Conservation (phyloP, 1,140 invertebrate genomes). For the Pteromalus puparum region DNA sequence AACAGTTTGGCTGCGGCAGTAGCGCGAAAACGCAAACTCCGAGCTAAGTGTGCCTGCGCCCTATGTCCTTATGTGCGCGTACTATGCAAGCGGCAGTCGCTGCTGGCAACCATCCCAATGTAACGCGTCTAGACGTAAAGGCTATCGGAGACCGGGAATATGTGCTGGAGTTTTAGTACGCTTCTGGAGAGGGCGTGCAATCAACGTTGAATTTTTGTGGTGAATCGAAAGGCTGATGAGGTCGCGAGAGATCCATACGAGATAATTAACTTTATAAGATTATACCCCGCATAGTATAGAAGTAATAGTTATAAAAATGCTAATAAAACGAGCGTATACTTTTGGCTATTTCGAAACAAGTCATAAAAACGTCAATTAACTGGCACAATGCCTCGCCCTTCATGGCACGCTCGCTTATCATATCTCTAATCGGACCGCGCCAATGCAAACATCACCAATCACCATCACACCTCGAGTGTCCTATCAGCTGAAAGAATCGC, state of each 20-base stretch:
- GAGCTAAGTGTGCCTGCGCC: neutral
- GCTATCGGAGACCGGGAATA: neutral
- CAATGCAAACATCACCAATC: neutral
- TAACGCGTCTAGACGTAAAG: conserved; percentile 10
- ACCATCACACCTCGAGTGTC: neutral
- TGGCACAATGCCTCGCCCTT: neutral
- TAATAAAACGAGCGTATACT: too few relatives aligned
- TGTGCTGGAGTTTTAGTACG: neutral
- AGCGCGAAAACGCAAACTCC: conserved; percentile 20
- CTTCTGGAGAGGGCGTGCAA: neutral
- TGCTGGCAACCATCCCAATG: neutral
- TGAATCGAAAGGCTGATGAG: too few relatives aligned
- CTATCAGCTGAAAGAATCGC: neutral
- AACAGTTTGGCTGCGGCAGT: neutral
- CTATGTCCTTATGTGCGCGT: neutral
- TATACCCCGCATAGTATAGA: too few relatives aligned
- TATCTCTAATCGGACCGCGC: neutral
- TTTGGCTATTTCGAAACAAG: neutral
- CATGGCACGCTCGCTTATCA: neutral
- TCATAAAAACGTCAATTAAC: neutral
- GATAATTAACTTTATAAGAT: too few relatives aligned
- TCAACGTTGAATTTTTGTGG: neutral
- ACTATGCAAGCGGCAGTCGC: neutral
- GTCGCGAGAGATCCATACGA: too few relatives aligned
- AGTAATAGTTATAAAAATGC: too few relatives aligned